These are phyloP conservation scores for Trachymyrmex septentrionalis DNA, from an alignment of 1,140 invertebrate species.

Conservation along the genomic window DNA sequence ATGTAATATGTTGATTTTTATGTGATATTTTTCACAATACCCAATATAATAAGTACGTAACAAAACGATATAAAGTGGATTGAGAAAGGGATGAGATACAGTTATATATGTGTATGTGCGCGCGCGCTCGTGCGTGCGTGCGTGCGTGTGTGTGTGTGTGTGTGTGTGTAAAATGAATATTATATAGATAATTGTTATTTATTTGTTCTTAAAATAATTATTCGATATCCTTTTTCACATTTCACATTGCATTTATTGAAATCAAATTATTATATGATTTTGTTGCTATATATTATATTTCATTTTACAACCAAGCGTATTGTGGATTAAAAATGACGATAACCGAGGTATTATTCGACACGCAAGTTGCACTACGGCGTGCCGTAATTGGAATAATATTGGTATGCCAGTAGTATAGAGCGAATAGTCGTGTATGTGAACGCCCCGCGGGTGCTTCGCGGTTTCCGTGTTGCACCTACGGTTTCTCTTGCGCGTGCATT, in stretches of 20 bases:
- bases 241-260: neutral
- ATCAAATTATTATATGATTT: neutral
- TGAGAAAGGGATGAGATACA: no score
- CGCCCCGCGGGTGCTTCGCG: slow-evolving; percentile 35
- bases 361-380: neutral
- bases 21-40: no score
- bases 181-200: neutral
- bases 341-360: slow-evolving; percentile 10
- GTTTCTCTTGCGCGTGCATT: slow-evolving; percentile 27
- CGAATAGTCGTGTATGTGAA: slow-evolving; percentile 7
- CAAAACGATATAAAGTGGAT: no score
- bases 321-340: slow-evolving; percentile 21
- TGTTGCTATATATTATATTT: neutral
- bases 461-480: slow-evolving; percentile 35
- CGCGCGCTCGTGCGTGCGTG: no score
- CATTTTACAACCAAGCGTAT: neutral
- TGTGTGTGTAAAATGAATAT: neutral
- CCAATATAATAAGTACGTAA: no score
- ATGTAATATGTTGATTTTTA: no score
- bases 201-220: neutral
- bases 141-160: neutral
- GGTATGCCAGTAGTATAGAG: neutral
- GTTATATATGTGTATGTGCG: no score
- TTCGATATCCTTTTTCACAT: neutral
- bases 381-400: slow-evolving; percentile 53